Evolutionary conservation across 2,113 vertebrate genomes (phyloP).

Genomic region (Sorex fumeus): DNA sequence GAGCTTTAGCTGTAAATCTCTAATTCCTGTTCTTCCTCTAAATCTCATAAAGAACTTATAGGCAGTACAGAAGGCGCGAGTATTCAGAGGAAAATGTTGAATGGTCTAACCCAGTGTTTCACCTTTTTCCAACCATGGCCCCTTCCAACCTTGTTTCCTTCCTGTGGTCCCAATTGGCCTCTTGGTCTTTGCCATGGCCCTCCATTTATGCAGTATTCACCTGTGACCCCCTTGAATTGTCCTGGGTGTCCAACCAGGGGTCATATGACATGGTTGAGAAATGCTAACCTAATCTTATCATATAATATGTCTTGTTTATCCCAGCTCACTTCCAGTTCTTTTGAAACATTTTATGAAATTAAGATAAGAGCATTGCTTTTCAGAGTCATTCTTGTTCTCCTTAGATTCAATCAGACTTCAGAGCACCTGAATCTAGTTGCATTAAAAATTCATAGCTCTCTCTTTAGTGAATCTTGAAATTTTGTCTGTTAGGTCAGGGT

Average conservation of each 20-base stretch:
- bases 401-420: conserved; percentile 34
- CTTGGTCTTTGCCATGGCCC: too few relatives aligned
- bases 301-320: neutral
- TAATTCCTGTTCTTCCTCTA: conserved; percentile 7
- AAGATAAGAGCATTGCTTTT: neutral
- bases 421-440: conserved; percentile 48
- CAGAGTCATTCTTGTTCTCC: neutral
- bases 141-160: too few relatives aligned
- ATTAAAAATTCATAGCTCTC: conserved; percentile 50
- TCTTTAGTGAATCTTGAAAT: conserved; percentile 62
- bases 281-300: neutral
- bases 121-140: too few relatives aligned
- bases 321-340: neutral
- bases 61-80: neutral
- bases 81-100: conserved; percentile 32
- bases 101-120: neutral
- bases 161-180: too few relatives aligned
- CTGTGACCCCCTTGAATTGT: too few relatives aligned
- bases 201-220: too few relatives aligned
- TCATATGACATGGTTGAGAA: too few relatives aligned
- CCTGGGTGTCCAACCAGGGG: too few relatives aligned
- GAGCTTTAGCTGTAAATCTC: conserved; percentile 6
- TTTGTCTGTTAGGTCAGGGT: conserved; percentile 21
- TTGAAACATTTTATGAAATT: conserved; percentile 20
- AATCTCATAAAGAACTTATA: conserved; percentile 8